phyloP scores from a whole-genome alignment of 2,797 vertebrate genomes.

The Acanthis flammea region DNA sequence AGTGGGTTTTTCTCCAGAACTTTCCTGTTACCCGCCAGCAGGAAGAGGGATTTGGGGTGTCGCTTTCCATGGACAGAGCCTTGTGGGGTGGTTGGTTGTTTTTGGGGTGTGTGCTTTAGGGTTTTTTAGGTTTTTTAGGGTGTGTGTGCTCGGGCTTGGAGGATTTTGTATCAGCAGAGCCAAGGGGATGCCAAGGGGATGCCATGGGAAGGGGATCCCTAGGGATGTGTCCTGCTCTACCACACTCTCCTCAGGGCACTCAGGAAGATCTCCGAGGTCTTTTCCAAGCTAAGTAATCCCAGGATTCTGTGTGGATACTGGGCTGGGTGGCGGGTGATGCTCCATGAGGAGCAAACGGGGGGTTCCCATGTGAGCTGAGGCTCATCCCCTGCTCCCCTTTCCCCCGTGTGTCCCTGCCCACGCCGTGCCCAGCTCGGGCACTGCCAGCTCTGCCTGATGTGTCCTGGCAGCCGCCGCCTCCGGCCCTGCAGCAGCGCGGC shows the following conservation, averaged over 20 bases:
- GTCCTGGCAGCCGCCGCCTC: constrained; percentile 25
- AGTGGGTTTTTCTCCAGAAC: background rate
- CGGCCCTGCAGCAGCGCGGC: background rate
- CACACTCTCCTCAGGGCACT: background rate
- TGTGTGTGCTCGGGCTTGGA: background rate
- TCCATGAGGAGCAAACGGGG: fast-evolving
- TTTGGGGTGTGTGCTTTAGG: background rate
- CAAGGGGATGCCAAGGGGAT: background rate
- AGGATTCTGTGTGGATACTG: fast-evolving
- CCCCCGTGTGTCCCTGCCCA: background rate
- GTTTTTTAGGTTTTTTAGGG: background rate
- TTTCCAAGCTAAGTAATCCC: background rate
- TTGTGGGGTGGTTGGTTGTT: fast-evolving
- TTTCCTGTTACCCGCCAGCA: fast-evolving
- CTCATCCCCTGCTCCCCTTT: background rate
- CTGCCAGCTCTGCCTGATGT: background rate
- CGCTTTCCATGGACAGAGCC: fast-evolving
- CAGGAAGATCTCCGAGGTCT: background rate
- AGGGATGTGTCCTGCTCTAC: fast-evolving
- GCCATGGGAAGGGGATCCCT: background rate
- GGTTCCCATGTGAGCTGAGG: fast-evolving
- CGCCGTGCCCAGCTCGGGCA: background rate
- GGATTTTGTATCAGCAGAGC: background rate
- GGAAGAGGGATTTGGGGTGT: fast-evolving
- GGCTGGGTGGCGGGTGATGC: fast-evolving